These are phyloP conservation scores for Watsonalla binaria DNA, from an alignment of 2,888 invertebrate genomes.

Conservation along the genomic window DNA sequence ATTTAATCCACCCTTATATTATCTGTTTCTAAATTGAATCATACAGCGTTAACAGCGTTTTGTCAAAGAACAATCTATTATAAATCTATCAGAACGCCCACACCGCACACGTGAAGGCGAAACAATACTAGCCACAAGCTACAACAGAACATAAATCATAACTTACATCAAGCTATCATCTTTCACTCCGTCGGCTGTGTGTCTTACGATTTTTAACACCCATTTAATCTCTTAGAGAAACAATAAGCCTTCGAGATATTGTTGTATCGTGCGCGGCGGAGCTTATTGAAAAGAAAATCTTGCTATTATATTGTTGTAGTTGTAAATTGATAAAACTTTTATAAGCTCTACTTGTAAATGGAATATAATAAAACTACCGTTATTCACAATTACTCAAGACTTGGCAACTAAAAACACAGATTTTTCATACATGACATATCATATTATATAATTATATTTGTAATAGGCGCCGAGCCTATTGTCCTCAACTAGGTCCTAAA, in stretches of 20 bases:
- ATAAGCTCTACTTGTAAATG: no score
- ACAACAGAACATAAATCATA: constrained; percentile 73
- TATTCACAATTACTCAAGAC: no score
- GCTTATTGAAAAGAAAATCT: constrained; percentile 11
- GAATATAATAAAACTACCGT: no score
- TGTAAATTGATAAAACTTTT: not conserved
- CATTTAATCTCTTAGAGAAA: constrained; percentile 65
- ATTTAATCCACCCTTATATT: not conserved
- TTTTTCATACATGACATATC: no score
- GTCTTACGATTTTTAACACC: constrained; percentile 75
- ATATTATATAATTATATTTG: no score
- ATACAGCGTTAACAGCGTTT: constrained; percentile 34
- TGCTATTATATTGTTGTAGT: not conserved
- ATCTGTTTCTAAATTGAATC: not conserved
- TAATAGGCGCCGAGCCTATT: no score
- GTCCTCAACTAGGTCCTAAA: no score
- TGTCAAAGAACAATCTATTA: constrained; percentile 53
- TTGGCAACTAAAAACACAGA: no score
- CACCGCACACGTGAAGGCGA: constrained; percentile 41
- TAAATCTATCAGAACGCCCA: constrained; percentile 70
- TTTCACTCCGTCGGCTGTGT: constrained; percentile 61
- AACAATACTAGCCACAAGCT: constrained; percentile 65
- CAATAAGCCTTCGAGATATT: constrained; percentile 51
- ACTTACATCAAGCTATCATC: constrained; percentile 60
- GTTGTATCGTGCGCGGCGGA: constrained; percentile 33